phyloP scores from a whole-genome alignment of 2,797 vertebrate species.

The Molossus molossus region DNA sequence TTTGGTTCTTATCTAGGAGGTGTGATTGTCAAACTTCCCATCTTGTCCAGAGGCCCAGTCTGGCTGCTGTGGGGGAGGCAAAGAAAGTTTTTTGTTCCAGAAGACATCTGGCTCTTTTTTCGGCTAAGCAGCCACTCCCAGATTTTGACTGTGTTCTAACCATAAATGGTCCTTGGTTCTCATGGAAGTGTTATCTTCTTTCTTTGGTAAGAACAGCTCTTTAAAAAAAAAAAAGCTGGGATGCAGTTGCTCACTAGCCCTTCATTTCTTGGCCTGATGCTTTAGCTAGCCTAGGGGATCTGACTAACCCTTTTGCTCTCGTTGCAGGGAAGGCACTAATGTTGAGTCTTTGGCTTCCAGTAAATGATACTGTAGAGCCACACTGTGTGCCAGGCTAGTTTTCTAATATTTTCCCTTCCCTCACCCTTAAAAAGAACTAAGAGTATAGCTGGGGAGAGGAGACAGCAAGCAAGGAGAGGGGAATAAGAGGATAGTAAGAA shows the following conservation, averaged over 20 bases:
- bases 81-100: not conserved
- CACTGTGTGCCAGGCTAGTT: not conserved
- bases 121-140: not conserved
- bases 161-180: slow-evolving; percentile 64
- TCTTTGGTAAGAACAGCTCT: slow-evolving; percentile 23
- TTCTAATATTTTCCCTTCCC: not conserved
- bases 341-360: not conserved
- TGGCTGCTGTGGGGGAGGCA: not conserved
- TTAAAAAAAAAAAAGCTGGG: not conserved
- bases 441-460: not conserved
- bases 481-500: not conserved
- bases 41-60: not conserved
- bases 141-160: not conserved
- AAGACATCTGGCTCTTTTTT: not conserved
- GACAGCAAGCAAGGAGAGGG: not conserved
- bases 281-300: not conserved
- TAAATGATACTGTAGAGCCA: not conserved
- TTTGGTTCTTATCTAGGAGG: not conserved
- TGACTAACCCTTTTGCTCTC: not conserved
- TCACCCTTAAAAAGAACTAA: not conserved
- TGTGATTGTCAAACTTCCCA: not conserved
- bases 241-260: not conserved
- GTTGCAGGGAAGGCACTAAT: not conserved
- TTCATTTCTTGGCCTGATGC: not conserved
- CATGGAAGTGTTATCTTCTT: not conserved